A percentile compares a stretch with the other conserved stretches of the same genome.
Conservation (phyloP, 2,113 vertebrate species). For the Esox niger region DNA sequence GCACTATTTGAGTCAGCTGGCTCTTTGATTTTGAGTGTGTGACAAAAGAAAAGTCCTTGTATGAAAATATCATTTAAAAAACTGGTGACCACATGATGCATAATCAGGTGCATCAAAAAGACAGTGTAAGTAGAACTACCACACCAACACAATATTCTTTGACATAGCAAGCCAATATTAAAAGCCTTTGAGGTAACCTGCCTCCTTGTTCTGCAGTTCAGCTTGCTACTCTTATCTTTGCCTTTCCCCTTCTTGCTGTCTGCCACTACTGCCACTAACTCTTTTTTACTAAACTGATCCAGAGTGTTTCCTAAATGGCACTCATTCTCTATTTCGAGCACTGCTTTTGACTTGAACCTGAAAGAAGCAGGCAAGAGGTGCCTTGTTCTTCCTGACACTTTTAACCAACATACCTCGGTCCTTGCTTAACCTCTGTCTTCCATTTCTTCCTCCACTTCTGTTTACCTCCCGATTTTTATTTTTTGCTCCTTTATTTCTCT, state of each 20-base stretch:
- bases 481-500: too few relatives aligned
- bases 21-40: too few relatives aligned
- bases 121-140: too few relatives aligned
- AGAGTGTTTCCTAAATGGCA: background rate
- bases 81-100: too few relatives aligned
- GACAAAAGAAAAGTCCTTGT: too few relatives aligned
- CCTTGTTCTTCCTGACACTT: slow-evolving; percentile 11
- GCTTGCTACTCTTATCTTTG: background rate
- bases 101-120: too few relatives aligned
- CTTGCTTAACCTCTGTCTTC: slow-evolving; percentile 5
- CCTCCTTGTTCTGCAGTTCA: too few relatives aligned
- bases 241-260: background rate
- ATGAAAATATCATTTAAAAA: too few relatives aligned
- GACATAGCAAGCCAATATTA: too few relatives aligned
- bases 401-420: slow-evolving; percentile 3
- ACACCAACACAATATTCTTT: too few relatives aligned
- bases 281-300: slow-evolving; percentile 5
- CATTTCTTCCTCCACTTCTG: slow-evolving; percentile 7
- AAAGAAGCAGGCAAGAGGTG: background rate
- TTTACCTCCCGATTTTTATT: too few relatives aligned
- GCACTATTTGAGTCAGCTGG: too few relatives aligned
- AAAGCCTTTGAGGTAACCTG: background rate
- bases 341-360: background rate
- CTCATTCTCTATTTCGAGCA: background rate
- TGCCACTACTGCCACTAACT: background rate